These are phyloP conservation scores for Balearica regulorum DNA, from an alignment of 2,797 vertebrate genomes.

Conservation along the genomic window DNA sequence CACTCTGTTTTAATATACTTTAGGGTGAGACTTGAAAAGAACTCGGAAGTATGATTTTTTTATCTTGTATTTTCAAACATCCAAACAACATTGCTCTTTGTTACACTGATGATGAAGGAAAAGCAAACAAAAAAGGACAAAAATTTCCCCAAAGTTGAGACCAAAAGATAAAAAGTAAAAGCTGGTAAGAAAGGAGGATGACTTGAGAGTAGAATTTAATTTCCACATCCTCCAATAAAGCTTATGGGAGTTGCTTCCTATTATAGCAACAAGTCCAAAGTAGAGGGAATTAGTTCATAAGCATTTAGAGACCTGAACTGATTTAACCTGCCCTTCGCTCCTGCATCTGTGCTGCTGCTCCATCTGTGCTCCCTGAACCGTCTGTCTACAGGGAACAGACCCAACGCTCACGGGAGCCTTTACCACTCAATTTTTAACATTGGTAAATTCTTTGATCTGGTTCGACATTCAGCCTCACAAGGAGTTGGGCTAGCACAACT, in stretches of 20 bases:
- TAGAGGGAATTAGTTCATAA: neutral
- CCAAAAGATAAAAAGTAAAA: neutral
- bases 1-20: neutral
- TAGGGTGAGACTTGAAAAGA: neutral
- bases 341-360: neutral
- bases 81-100: neutral
- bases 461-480: neutral
- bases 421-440: fast-evolving
- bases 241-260: neutral
- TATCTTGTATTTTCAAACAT: neutral
- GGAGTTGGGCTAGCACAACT: neutral
- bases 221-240: neutral
- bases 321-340: neutral
- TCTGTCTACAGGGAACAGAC: neutral
- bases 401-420: fast-evolving
- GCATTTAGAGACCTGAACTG: neutral
- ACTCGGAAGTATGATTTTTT: neutral
- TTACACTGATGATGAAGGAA: neutral
- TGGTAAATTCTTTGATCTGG: neutral
- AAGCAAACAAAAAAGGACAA: neutral
- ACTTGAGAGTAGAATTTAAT: neutral
- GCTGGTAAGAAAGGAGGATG: neutral
- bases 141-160: neutral
- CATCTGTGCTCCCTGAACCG: fast-evolving
- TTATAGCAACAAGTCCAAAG: neutral